Evolutionary conservation across 2,797 vertebrate genomes (phyloP), one percentile per base, ranked within the genome.

Genomic region (Acanthornis magna): DNA sequence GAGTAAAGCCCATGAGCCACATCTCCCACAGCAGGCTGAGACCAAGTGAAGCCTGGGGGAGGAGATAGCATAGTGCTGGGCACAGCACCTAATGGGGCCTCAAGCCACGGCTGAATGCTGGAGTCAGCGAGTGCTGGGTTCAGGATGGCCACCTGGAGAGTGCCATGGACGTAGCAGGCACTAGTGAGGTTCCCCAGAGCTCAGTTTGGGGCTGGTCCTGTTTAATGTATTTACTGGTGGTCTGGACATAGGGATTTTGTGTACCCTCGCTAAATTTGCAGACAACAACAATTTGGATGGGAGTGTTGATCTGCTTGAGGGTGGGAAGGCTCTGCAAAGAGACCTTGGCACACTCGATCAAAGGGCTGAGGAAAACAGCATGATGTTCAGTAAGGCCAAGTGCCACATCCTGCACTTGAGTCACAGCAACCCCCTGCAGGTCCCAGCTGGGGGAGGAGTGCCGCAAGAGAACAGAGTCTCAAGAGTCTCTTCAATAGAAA

Each of bases 21-120:
- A 19, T 45, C 2, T 12, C 9, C 4, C 4, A 1, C 25, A 25
- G 21, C 0, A 0, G 43, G 18, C 62, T 62, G 51, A 72, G 51
- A 45, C 22, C 0, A 0, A 47, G 25, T 12, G 22, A 62, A 73
- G 36, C 25, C 17, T 10, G 22, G 17, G 19, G 13, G 8, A 83
- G 16, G 51, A 62, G 55, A 51, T 29, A 20, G 50, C 7, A 3
- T 8, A 27, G 14, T 4, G 5, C 53, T 74, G 71, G 29, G 47
- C 42, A 57, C 25, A 45, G 54, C 20, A n/a, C 29, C 34, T 36
- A 27, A 16, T 72, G 57, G 42, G 20, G 8, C 54, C 66, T 75
- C 7, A 5, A 72, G 23, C 21, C 12, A 38, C 3, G 4, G 32
- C 53, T 1, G 2, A 38, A n/a, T 79, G 55, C 16, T 3, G 5